phyloP scores from a whole-genome alignment of 2,113 vertebrate species.

The Peromyscus leucopus region DNA sequence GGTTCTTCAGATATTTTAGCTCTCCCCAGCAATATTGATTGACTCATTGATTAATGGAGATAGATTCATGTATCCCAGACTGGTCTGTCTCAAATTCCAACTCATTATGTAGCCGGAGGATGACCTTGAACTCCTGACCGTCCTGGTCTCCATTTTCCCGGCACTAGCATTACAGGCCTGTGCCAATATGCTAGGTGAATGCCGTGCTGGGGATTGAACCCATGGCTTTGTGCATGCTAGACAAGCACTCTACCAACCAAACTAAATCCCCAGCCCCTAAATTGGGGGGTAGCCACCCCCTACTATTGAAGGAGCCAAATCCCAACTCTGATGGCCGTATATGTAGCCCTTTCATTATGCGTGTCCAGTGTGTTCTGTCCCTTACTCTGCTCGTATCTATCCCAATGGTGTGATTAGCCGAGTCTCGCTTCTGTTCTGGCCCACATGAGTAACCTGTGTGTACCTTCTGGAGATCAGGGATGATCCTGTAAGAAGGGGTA shows the following conservation, averaged over 20 bases:
- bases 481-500: background rate
- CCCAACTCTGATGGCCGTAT: background rate
- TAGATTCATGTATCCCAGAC: background rate
- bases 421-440: background rate
- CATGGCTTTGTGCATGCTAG: background rate
- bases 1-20: constrained; percentile 26
- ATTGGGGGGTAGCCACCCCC: background rate
- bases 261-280: background rate
- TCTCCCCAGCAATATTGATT: constrained; percentile 20
- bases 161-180: background rate
- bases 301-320: background rate
- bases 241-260: background rate
- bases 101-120: background rate
- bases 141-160: background rate
- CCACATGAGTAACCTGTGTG: background rate
- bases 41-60: background rate
- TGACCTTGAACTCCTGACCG: background rate
- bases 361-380: background rate
- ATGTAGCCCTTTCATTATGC: background rate
- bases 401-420: background rate
- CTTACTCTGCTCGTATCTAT: background rate
- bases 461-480: constrained; percentile 1
- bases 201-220: background rate
- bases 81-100: background rate
- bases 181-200: no score